Base-by-base conservation (phyloP, 2,888 invertebrate genomes). In the Cyrtodaria siliqua region DNA sequence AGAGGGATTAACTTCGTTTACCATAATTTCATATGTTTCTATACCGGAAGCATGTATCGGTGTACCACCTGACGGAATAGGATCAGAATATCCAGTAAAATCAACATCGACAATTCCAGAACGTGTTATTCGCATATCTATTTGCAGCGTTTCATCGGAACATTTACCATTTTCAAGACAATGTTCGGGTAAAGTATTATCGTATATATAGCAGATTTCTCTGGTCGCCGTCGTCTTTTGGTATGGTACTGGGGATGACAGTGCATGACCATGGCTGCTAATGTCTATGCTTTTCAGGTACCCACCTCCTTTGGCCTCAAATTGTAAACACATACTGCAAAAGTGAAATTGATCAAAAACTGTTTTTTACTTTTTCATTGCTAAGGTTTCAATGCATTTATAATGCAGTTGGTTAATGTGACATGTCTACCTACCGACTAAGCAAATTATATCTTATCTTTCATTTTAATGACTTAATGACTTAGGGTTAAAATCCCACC, bases 1-100 rank as follows among this genome's bases (percentile, higher is more conserved):
- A 6, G 38, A 23, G 20, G 44, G 20, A 14, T 42, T 29, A 23
- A 38, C 44, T 9, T 73, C 72, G 33, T 67, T 53, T 4, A 79
- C 49, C 9, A 40, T 57, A 8, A 84, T 57, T 29, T 49, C 40
- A 56, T 75, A 83, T 1, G n/a, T 20, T 29, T 74, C 68, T 0
- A 85, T 75, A 1, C 62, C 67, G 16, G 83, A 85, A 9, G 83
- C 81, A 24, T 74, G 77, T 9, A 55, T 33, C 1, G 40, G 9
- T 0, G 23, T 60, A 18, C 76, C 77, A 4, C 52, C 53, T 0
- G 24, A 2, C 14, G 82, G 84, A 33, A 71, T 72, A 1, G 82
- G 79, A 47, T 86, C 86, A 2, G 18, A 16, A 82, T 84, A 86
- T 2, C 81, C 83, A 2, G 38, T 20, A n/a, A 82, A 68, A 1